Evolutionary conservation across 2,113 vertebrate genomes (phyloP), one percentile per base, ranked within the genome.

Genomic region (Hirundichthys speculiger): DNA sequence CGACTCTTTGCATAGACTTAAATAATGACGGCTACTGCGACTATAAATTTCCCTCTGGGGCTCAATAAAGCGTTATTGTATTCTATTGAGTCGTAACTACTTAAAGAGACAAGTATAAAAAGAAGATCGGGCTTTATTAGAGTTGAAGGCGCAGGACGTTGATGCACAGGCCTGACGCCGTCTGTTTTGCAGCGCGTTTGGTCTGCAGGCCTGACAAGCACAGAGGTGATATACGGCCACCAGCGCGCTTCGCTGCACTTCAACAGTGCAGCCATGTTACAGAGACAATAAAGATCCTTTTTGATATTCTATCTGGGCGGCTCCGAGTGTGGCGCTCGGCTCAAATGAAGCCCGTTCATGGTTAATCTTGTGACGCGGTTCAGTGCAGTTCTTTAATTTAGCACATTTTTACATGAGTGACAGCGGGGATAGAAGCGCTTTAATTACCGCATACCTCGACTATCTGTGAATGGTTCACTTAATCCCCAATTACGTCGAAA

Each of bases 241-340:
- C 63, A 66, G 76, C 67, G 62, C 47, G 85, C 65, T 89, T 85
- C 81, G 52, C 71, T 86, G 90, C 92, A 62, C 81, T 80, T 90
- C 84, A 86, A 86, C 73, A 76, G 49, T 81, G 80, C 75, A 41
- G 75, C 54, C 64, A 8, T 63, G 64, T 72, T 51, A 79, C 78
- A 65, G 45, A 84, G 77, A 91, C 78, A 86, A 79, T 89, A 84
- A 84, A 68, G 75, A 30, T 34, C 5, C 61, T 74, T 92, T 86
- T 90, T 87, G 89, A 86, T 82, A 82, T 90, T 90, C 78, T 86
- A 88, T 90, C 84, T 61, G 75, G 58, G 70, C 63, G 79, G 76
- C 73, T 16, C 50, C 39, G 53, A 54, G 46, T 20, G 69, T 16
- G 2, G 22, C 63, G 66, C 81, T 85, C 69, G 69, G 70, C 59